These are phyloP conservation scores for Amphipoea oculea DNA, from an alignment of 2,888 invertebrate genomes.

Conservation along the genomic window DNA sequence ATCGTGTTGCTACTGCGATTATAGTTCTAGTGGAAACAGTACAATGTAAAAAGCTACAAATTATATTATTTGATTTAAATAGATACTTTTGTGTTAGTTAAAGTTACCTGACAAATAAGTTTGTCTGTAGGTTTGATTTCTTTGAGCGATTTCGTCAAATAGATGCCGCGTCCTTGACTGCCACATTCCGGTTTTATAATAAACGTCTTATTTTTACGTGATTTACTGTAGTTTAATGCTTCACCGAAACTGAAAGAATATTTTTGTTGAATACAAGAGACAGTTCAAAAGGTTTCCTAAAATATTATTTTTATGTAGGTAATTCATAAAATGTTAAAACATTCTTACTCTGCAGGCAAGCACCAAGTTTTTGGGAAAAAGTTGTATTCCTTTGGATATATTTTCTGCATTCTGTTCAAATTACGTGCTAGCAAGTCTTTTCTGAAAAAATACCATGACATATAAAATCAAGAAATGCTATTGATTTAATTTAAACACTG, in stretches of 20 bases:
- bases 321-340: slow-evolving; percentile 3
- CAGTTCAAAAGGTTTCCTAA: not conserved
- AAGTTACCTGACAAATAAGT: slow-evolving; percentile 95
- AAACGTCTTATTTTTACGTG: slow-evolving; percentile 93
- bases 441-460: slow-evolving; percentile 80
- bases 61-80: slow-evolving; percentile 1
- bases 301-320: not conserved
- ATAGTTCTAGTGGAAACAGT: not conserved
- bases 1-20: not conserved
- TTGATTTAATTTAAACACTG: not conserved
- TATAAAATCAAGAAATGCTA: not conserved
- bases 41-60: not conserved
- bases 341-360: slow-evolving; percentile 96
- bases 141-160: slow-evolving; percentile 95
- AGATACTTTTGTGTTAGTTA: not conserved
- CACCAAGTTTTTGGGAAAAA: slow-evolving; percentile 99
- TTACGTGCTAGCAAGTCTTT: slow-evolving; percentile 97
- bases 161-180: slow-evolving; percentile 97
- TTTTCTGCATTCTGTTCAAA: slow-evolving; percentile 96
- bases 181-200: slow-evolving; percentile 98
- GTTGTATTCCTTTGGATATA: slow-evolving; percentile 97
- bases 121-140: slow-evolving; percentile 95
- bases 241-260: slow-evolving; percentile 91
- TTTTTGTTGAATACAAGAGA: not conserved
- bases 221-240: slow-evolving; percentile 93